These are phyloP conservation scores for Cheilosia vernalis DNA, from an alignment of 2,888 invertebrate genomes.

Conservation along the genomic window DNA sequence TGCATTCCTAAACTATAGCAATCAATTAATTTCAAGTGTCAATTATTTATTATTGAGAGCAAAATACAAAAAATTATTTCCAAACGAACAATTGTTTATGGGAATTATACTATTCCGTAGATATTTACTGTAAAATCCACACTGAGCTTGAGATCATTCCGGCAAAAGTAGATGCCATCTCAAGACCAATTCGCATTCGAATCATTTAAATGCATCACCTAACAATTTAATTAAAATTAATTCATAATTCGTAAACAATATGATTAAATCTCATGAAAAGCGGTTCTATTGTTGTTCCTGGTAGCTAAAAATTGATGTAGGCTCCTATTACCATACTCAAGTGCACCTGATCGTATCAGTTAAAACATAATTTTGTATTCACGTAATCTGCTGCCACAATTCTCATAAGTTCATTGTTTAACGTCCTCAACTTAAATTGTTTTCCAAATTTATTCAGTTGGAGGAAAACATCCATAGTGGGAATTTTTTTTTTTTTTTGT, in stretches of 20 bases:
- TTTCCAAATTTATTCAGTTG: background rate
- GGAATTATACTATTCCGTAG: too few species aligned
- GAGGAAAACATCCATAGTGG: background rate
- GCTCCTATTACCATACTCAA: background rate
- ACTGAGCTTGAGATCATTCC: too few species aligned
- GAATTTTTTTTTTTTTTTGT: background rate
- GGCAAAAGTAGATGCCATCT: too few species aligned
- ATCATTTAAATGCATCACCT: too few species aligned
- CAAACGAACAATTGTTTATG: too few species aligned
- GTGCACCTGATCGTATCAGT: background rate
- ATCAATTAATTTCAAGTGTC: too few species aligned
- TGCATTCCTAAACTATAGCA: too few species aligned
- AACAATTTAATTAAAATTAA: too few species aligned
- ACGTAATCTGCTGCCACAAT: background rate
- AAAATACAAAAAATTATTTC: too few species aligned
- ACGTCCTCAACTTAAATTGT: slow-evolving; percentile 11
- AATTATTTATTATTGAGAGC: too few species aligned
- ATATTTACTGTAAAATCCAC: too few species aligned
- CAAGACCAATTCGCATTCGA: too few species aligned
- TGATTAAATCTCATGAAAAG: background rate
- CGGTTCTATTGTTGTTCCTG: background rate
- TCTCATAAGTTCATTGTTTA: background rate
- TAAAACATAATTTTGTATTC: background rate
- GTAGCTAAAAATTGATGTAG: background rate
- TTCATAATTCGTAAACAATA: background rate